A percentile compares a stretch with the other conserved stretches of the same genome.
These are phyloP conservation scores for Papilio protenor DNA, from an alignment of 2,888 invertebrate genomes.

Conservation along the genomic window DNA sequence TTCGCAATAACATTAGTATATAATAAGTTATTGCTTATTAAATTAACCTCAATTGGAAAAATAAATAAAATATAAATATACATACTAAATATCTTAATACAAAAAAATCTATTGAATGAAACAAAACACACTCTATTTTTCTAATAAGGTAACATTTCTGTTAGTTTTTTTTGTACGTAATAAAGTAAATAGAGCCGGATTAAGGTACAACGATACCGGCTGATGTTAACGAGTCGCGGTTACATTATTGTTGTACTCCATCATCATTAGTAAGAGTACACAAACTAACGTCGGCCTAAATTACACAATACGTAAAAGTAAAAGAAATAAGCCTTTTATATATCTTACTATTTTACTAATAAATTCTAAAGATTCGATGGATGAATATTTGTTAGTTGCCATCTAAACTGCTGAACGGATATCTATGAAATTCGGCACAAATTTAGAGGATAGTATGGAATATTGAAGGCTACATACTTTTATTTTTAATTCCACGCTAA, in stretches of 20 bases:
- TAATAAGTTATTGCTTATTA: too few relatives aligned
- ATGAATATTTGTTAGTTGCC: too few relatives aligned
- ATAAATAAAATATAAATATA: background rate
- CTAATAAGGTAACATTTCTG: background rate
- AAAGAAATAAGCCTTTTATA: background rate
- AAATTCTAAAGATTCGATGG: too few relatives aligned
- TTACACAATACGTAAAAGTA: slow-evolving; percentile 1
- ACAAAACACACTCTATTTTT: background rate
- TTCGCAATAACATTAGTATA: too few relatives aligned
- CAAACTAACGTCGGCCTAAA: slow-evolving; percentile 13
- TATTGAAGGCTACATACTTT: too few relatives aligned
- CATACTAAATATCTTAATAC: background rate
- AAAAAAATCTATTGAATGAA: background rate
- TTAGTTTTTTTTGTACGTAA: background rate
- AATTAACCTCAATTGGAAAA: background rate
- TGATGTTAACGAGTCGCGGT: slow-evolving; percentile 29
- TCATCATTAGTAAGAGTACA: slow-evolving; percentile 28
- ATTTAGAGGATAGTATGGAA: too few relatives aligned
- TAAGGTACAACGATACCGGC: slow-evolving; percentile 3
- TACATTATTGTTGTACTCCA: slow-evolving; percentile 30
- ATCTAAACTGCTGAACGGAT: too few relatives aligned
- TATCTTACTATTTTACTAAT: background rate
- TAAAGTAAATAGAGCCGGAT: slow-evolving; percentile 6
- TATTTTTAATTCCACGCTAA: too few relatives aligned
- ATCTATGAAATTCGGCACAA: too few relatives aligned